A percentile compares a stretch with the other conserved stretches of the same genome.
Evolutionary conservation across 2,797 vertebrate genomes (phyloP).

Genomic region (Chlorospingus semifuscus): DNA sequence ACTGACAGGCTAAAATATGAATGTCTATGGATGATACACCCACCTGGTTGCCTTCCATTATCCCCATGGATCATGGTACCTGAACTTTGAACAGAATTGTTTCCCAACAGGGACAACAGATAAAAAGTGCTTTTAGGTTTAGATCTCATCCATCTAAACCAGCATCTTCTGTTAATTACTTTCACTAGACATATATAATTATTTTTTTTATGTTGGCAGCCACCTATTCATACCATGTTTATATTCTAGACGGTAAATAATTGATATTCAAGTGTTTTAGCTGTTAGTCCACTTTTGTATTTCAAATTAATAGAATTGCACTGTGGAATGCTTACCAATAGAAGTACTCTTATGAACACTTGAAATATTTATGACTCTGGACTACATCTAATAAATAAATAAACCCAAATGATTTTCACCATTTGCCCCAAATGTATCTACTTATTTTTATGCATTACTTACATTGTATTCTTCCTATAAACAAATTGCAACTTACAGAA

Average conservation of each 20-base stretch:
- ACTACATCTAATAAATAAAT: slow-evolving; percentile 8
- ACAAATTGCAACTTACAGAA: not conserved
- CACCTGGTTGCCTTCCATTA: not conserved
- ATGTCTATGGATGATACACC: too few relatives aligned
- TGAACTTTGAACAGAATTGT: not conserved
- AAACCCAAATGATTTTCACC: not conserved
- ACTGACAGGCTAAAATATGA: not conserved
- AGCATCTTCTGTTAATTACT: not conserved
- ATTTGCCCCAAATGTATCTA: not conserved
- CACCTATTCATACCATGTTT: not conserved
- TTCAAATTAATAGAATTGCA: not conserved
- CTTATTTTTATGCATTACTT: not conserved
- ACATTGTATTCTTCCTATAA: not conserved
- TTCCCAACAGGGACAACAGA: not conserved
- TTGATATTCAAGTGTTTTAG: not conserved
- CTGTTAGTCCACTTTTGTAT: not conserved
- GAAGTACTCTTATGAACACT: not conserved
- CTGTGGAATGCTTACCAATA: not conserved
- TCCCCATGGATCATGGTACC: not conserved
- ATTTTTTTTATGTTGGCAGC: not conserved
- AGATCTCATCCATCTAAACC: not conserved
- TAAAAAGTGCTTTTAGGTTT: not conserved
- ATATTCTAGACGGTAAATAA: not conserved
- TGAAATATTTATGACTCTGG: slow-evolving; percentile 2
- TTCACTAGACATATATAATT: not conserved